Evolutionary conservation across 2,888 invertebrate species (phyloP), one percentile per base, ranked within the genome.

Genomic region (Eupithecia exiguata): DNA sequence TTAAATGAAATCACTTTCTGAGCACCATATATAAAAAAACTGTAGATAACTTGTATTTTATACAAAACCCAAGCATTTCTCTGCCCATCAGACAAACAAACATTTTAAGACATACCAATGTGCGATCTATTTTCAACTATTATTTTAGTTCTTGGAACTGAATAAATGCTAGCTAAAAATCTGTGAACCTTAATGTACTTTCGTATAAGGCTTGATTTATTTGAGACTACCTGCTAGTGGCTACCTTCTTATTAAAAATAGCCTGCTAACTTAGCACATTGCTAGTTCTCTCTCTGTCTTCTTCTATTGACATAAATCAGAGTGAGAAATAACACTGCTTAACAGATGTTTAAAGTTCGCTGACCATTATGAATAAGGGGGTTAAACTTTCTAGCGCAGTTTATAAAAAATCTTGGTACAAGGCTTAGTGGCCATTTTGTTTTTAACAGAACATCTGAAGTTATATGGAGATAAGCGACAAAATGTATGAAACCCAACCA

Each of bases 41-140:
- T 46, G 9, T n/a, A 53, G 49, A 9, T 4, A 4, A 53, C 21
- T 21, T 49, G 49, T 49, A 49, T n/a, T 49, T 10, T 21, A 53
- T 21, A 21, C 5, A n/a, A 53, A 21, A 53, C 21, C 49, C 10
- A 21, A 6, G 30, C 0, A 40, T 40, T 21, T 66, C 66, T 66
- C 66, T 66, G 66, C 66, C 66, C 66, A 66, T 43, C 40, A 35
- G 35, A 62, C 9, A 35, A 35, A 62, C 18, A 62, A n/a, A 49
- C n/a, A 53, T 53, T 35, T 62, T 14, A 35, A 62, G 16, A 62
- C 62, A 35, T 9, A 62, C 35, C 62, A 35, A 35, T 62, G 62
- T 30, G 61, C 61, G 30, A 61, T 30, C 35, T 62, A 18, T 62
- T 35, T 62, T 35, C 62, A 35, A 62, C 30, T 35, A 62, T 12